Conservation (phyloP, 2,888 invertebrate species). For the Plagodis dolabraria region DNA sequence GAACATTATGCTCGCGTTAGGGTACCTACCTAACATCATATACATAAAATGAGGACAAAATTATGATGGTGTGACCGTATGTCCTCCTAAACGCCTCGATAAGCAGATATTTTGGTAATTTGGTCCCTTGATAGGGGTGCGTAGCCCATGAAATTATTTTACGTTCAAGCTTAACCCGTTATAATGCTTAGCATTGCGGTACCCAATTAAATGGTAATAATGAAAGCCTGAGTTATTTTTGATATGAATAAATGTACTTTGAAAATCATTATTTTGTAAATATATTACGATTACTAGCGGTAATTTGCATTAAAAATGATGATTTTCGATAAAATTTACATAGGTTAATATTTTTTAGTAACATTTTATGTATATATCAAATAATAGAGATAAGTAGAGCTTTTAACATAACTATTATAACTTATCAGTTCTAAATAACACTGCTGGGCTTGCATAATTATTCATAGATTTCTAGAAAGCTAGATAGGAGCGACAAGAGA, state of each 20-base stretch:
- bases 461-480: too few relatives aligned
- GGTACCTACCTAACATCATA: conserved; percentile 4
- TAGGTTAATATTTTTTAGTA: too few relatives aligned
- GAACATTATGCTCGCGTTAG: conserved; percentile 2
- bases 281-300: neutral
- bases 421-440: too few relatives aligned
- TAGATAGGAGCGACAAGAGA: too few relatives aligned
- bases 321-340: too few relatives aligned
- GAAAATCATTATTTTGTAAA: neutral
- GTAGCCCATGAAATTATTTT: conserved; percentile 35
- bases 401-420: too few relatives aligned
- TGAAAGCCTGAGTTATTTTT: conserved; percentile 2
- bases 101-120: conserved; percentile 36
- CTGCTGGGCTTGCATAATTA: too few relatives aligned
- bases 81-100: conserved; percentile 27
- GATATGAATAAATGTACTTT: neutral
- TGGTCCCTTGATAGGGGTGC: conserved; percentile 33
- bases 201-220: conserved; percentile 20
- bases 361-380: too few relatives aligned
- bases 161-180: conserved; percentile 27
- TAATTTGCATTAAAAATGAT: neutral
- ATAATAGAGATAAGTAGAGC: too few relatives aligned
- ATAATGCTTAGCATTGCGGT: conserved; percentile 11
- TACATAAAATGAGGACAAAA: conserved; percentile 20
- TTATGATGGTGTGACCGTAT: conserved; percentile 28